Base-by-base conservation (phyloP, 2,888 invertebrate genomes). In the Diaperis boleti region DNA sequence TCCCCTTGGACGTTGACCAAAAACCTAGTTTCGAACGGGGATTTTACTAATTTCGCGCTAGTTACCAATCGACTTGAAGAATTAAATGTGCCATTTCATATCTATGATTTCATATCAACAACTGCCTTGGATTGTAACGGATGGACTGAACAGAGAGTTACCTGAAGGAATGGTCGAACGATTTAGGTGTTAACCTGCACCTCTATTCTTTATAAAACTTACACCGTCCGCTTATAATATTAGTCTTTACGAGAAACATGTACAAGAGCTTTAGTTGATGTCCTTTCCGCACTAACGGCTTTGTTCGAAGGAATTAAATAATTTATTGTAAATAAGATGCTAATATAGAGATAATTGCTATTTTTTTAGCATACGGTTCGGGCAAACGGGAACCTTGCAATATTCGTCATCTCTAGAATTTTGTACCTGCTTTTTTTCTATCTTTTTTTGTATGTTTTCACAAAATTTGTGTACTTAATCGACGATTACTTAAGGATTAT, bases 331-430 rank as follows among this genome's bases (percentile, higher is more conserved):
- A 55, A 69, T 67, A 69, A 66, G 62, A 68, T 56, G 59, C 56
- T 64, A 60, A 59, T 62, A 50, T 67, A 67, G 60, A 62, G 54
- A 64, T 52, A 52, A 52, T 59, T 59, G 69, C 70, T 71, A 72
- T 70, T 69, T 70, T 70, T 71, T 64, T 70, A 67, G 67, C 64
- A 68, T 65, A 68, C 70, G 72, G 76, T 76, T 75, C 74, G 74
- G 74, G 74, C 72, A 72, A 71, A 73, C 72, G 74, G 74, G 75
- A 75, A 71, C 74, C 75, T 74, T 74, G 76, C 76, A 76, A 75
- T 76, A 74, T 72, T 70, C 31, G 55, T 60, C 64, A 63, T 59
- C 55, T 64, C 60, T 59, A 63, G 59, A 55, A 59, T 60, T 63
- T 64, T 64, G 64, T 64, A 64, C 64, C 64, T 64, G 64, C 64